These are phyloP conservation scores for Acromyrmex charruanus DNA, from an alignment of 1,140 invertebrate species.

Conservation along the genomic window DNA sequence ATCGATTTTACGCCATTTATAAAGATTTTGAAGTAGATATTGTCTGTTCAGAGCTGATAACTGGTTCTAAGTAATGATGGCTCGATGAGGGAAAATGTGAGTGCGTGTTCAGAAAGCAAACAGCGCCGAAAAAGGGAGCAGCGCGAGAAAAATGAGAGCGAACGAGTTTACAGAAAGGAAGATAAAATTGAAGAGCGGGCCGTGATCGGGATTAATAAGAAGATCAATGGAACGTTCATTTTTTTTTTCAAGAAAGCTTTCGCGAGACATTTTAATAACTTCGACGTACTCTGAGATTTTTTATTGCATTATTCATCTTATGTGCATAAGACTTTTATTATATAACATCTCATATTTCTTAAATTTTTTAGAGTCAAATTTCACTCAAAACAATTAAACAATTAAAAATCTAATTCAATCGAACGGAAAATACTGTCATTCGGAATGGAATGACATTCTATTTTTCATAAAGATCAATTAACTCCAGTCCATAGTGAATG, in stretches of 20 bases:
- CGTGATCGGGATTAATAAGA: constrained; percentile 57
- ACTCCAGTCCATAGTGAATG: too few relatives aligned
- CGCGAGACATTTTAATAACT: constrained; percentile 14
- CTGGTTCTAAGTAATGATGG: constrained; percentile 47
- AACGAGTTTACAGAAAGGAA: constrained; percentile 50
- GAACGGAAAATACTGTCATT: too few relatives aligned
- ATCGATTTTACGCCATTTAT: constrained; percentile 35
- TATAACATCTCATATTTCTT: not conserved
- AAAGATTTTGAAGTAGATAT: constrained; percentile 39
- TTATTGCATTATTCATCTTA: not conserved
- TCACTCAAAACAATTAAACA: too few relatives aligned
- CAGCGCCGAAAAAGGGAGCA: constrained; percentile 17
- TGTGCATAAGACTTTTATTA: not conserved
- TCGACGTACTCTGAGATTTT: not conserved
- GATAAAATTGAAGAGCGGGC: constrained; percentile 52
- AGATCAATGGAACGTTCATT: constrained; percentile 12
- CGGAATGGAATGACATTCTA: too few relatives aligned
- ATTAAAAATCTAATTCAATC: too few relatives aligned
- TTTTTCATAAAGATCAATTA: too few relatives aligned
- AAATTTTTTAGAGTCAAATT: too few relatives aligned
- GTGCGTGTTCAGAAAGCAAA: constrained; percentile 61
- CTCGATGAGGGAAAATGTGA: constrained; percentile 6
- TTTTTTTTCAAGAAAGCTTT: not conserved
- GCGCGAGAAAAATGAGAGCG: constrained; percentile 47
- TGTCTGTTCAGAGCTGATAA: constrained; percentile 20